A percentile compares a stretch with the other conserved stretches of the same genome.
Evolutionary conservation across 2,888 invertebrate genomes (phyloP).

Genomic region (Tupiocoris notatus): DNA sequence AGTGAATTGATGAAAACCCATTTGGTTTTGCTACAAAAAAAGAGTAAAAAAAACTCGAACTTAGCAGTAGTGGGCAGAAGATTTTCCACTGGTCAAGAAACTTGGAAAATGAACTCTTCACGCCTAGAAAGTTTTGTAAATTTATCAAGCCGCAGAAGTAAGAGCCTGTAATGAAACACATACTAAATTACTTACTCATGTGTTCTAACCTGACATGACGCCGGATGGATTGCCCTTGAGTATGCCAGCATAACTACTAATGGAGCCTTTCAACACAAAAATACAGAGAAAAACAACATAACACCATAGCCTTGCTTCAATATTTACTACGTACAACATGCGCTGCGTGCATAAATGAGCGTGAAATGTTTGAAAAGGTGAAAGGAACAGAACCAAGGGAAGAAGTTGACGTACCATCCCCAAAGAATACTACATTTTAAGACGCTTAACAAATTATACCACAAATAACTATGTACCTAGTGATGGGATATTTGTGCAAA

Average conservation of each 20-base stretch:
- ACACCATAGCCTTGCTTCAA: conserved; percentile 46
- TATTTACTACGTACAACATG: conserved; percentile 22
- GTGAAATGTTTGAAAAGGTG: too few species aligned
- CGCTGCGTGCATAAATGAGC: conserved; percentile 32
- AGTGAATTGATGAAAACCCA: too few species aligned
- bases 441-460: too few species aligned
- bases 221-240: conserved; percentile 80
- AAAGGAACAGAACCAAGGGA: too few species aligned
- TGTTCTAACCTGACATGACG: conserved; percentile 74
- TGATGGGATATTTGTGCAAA: too few species aligned
- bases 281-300: conserved; percentile 48
- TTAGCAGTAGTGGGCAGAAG: too few species aligned
- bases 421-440: too few species aligned
- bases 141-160: not conserved
- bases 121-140: not conserved
- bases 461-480: too few species aligned
- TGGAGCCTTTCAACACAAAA: conserved; percentile 51
- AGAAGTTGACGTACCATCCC: too few species aligned
- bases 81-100: not conserved
- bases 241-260: conserved; percentile 82
- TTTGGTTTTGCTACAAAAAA: too few species aligned
- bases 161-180: conserved; percentile 30
- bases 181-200: conserved; percentile 39
- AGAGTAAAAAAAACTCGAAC: too few species aligned
- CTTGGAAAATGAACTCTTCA: not conserved